Percentiles rank a stretch among this genome's conserved stretches.
phyloP scores from a whole-genome alignment of 2,888 invertebrate genomes.

The Hydroisotoma schaefferi region DNA sequence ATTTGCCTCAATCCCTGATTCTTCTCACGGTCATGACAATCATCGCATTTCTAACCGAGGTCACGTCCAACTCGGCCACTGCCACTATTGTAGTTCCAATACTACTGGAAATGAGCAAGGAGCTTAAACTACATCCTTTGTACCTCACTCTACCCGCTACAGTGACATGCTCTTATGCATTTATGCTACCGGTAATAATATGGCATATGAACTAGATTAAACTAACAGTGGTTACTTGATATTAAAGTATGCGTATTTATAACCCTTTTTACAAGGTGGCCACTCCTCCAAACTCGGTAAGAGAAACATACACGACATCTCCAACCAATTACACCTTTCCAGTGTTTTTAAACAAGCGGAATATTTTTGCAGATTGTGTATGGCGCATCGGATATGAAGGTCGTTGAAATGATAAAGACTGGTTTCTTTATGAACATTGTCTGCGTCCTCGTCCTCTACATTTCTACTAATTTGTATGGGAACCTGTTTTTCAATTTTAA shows the following conservation, averaged over 20 bases:
- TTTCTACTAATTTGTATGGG: slow-evolving; percentile 31
- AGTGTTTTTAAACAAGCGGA: too few species aligned
- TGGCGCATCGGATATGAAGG: slow-evolving; percentile 57
- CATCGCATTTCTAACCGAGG: slow-evolving; percentile 19
- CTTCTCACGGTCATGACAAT: slow-evolving; percentile 13
- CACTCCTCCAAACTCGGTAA: neutral
- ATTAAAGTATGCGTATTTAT: neutral
- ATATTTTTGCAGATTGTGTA: too few species aligned
- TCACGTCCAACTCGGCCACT: slow-evolving; percentile 23
- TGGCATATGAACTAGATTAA: neutral
- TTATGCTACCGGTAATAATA: slow-evolving; percentile 22
- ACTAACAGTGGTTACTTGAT: neutral
- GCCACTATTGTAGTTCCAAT: slow-evolving; percentile 20
- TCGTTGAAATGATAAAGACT: slow-evolving; percentile 40
- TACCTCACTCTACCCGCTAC: slow-evolving; percentile 86
- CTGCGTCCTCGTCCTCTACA: slow-evolving; percentile 29
- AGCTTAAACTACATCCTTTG: slow-evolving; percentile 72
- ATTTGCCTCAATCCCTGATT: slow-evolving; percentile 6
- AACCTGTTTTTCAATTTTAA: slow-evolving; percentile 32
- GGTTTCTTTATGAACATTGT: slow-evolving; percentile 38
- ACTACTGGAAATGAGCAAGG: slow-evolving; percentile 10
- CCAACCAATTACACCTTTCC: too few species aligned
- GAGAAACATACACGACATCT: too few species aligned
- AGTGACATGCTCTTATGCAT: slow-evolving; percentile 80
- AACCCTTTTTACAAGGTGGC: neutral